These are phyloP conservation scores for Craseonycteris thonglongyai DNA, from an alignment of 2,113 vertebrate genomes.

Conservation along the genomic window DNA sequence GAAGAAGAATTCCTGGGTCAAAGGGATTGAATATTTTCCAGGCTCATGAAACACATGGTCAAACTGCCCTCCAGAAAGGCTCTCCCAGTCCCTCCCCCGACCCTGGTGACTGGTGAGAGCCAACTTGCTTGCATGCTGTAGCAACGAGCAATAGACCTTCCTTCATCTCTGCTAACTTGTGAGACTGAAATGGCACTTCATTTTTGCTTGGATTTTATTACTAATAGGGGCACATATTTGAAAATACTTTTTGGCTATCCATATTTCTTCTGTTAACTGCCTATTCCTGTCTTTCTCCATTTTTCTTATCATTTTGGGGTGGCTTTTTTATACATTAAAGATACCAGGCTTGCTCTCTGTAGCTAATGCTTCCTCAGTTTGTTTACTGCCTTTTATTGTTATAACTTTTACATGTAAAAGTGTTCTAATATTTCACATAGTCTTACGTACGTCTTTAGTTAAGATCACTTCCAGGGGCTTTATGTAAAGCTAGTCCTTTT, in stretches of 20 bases:
- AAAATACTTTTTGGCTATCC: not conserved
- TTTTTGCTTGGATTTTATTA: not conserved
- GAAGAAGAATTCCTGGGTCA: conserved; percentile 33
- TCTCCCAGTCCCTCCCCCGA: not conserved
- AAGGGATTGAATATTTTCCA: conserved; percentile 33
- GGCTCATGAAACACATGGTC: not conserved
- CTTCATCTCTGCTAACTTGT: not conserved
- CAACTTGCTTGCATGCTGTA: not conserved
- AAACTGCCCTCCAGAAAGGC: not conserved
- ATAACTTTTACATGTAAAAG: not conserved
- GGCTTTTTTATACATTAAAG: not conserved
- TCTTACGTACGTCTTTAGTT: not conserved
- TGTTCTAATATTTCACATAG: not conserved
- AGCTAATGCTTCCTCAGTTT: conserved; percentile 5
- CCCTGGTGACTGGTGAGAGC: not conserved
- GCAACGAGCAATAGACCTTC: not conserved
- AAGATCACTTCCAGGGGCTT: not conserved
- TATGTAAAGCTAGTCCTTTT: conserved; percentile 14
- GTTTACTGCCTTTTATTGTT: not conserved
- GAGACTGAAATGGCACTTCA: not conserved
- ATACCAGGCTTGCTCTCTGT: not conserved
- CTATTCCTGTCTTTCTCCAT: not conserved
- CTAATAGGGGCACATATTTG: not conserved
- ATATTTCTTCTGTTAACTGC: not conserved
- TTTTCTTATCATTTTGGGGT: not conserved